These are phyloP conservation scores for Pelosia muscerda DNA, from an alignment of 2,888 invertebrate genomes.

Conservation along the genomic window DNA sequence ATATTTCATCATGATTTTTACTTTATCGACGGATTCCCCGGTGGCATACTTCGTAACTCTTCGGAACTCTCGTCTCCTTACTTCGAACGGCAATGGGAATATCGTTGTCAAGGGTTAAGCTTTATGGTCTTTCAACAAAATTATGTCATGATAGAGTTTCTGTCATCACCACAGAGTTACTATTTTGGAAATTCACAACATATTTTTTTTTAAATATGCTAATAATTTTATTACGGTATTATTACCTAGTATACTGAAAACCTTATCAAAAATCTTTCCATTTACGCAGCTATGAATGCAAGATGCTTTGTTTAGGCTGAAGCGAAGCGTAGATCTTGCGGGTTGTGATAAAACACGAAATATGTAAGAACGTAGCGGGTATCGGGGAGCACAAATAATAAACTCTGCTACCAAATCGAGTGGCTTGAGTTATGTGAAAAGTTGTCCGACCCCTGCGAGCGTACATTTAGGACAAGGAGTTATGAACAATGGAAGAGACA, in stretches of 20 bases:
- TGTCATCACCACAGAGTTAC: no score
- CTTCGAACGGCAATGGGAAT: no score
- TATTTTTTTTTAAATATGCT: no score
- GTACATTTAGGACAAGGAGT: constrained; percentile 57
- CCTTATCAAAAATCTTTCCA: neutral
- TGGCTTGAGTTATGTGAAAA: constrained; percentile 84
- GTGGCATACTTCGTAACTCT: no score
- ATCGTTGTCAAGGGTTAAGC: no score
- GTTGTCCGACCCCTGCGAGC: constrained; percentile 72
- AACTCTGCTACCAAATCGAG: constrained; percentile 82
- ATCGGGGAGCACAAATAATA: constrained; percentile 78
- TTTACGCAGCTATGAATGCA: neutral
- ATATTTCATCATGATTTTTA: neutral
- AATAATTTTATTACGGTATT: neutral
- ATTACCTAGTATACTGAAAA: neutral
- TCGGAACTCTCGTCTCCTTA: no score
- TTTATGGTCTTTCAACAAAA: no score
- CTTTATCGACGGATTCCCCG: no score
- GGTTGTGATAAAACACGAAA: constrained; percentile 69
- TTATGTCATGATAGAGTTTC: no score
- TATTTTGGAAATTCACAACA: no score
- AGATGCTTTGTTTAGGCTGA: constrained; percentile 35
- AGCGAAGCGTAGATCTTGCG: constrained; percentile 66
- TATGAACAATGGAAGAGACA: constrained; percentile 58
- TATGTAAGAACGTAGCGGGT: constrained; percentile 57